These are phyloP conservation scores for Epiblema foenella DNA, from an alignment of 2,888 invertebrate species.

Conservation along the genomic window DNA sequence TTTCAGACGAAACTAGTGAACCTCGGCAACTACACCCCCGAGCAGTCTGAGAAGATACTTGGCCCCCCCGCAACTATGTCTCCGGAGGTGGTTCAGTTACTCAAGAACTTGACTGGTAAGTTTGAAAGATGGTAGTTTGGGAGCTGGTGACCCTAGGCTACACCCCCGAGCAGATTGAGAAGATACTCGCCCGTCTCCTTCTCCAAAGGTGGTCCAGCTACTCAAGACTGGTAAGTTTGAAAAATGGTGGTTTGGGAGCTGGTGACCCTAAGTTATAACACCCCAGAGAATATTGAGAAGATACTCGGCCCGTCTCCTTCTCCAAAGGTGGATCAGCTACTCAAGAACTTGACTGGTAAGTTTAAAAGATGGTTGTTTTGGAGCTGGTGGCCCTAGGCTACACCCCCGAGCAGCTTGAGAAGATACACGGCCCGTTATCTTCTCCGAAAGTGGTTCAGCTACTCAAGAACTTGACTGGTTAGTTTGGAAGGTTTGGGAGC, in stretches of 20 bases:
- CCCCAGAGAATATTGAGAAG: not conserved
- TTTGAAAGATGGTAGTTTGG: not conserved
- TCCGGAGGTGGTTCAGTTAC: constrained; percentile 46
- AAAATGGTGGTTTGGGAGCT: not conserved
- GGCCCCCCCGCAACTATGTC: constrained; percentile 40
- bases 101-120: constrained; percentile 51
- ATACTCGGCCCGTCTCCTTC: constrained; percentile 24
- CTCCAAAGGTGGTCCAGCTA: constrained; percentile 46
- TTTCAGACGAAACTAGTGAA: constrained; percentile 24
- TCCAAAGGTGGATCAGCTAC: constrained; percentile 46
- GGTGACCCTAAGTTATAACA: not conserved
- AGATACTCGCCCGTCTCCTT: constrained; percentile 9
- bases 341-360: constrained; percentile 51
- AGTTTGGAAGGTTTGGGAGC: no score
- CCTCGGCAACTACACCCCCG: constrained; percentile 3
- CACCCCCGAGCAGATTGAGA: not conserved
- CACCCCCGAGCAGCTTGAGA: no score
- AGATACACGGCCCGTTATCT: no score
- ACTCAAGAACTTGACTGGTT: no score
- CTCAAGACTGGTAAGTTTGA: constrained; percentile 49
- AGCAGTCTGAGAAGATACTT: not conserved
- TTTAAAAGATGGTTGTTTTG: no score
- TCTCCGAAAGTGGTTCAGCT: no score
- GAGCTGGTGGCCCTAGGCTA: no score
- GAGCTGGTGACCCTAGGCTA: constrained; percentile 10